Evolutionary conservation across 2,113 vertebrate species (phyloP).

Genomic region (Noctilio leporinus): DNA sequence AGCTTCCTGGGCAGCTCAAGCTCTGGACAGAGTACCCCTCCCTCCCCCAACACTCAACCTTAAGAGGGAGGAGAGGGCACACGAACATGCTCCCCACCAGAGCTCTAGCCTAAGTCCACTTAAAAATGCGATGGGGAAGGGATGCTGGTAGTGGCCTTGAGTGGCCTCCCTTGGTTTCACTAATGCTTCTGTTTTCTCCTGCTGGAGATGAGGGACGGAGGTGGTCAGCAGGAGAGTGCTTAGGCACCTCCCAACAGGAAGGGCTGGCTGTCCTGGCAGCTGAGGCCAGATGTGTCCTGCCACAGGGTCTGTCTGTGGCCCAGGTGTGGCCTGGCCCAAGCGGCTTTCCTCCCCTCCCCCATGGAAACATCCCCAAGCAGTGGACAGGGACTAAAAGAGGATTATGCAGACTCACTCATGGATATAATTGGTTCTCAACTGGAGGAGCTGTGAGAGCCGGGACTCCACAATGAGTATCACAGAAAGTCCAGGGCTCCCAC

Average conservation of each 20-base stretch:
- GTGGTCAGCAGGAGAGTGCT: accelerated
- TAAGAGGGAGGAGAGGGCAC: not conserved
- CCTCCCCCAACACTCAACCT: not conserved
- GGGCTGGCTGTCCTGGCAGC: too few species aligned
- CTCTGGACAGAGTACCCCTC: not conserved
- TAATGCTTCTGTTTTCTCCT: not conserved
- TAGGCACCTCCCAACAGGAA: not conserved
- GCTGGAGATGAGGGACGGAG: accelerated
- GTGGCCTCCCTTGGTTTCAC: not conserved
- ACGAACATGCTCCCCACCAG: too few species aligned
- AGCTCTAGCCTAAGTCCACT: not conserved
- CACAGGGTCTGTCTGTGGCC: not conserved
- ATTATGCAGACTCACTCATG: conserved; percentile 51
- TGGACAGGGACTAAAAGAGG: not conserved
- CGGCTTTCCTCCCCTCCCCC: not conserved
- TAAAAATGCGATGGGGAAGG: not conserved
- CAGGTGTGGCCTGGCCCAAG: not conserved
- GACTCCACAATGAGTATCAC: not conserved
- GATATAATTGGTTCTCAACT: conserved; percentile 58
- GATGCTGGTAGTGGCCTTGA: not conserved
- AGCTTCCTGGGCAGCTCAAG: too few species aligned
- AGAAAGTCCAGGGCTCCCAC: not conserved
- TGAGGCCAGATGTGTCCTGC: not conserved
- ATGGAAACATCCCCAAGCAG: not conserved
- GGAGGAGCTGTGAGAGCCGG: not conserved